Percentiles rank a stretch among this genome's conserved stretches.
phyloP scores from a whole-genome alignment of 2,797 vertebrate species.

The Neostethus bicornis region DNA sequence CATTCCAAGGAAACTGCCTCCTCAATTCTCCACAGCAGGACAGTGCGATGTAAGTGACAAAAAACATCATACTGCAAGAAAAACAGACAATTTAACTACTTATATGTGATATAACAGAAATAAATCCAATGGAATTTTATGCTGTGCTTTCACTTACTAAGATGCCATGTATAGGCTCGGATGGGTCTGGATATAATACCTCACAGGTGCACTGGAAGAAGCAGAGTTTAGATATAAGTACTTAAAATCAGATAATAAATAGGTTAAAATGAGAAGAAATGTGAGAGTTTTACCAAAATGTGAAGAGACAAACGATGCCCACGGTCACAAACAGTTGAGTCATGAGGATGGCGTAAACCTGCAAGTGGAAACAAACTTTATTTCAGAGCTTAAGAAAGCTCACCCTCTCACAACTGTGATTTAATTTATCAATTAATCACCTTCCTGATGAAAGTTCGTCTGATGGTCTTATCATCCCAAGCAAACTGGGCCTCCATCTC shows the following conservation, averaged over 20 bases:
- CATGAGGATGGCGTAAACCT: slow-evolving; percentile 94
- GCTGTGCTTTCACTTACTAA: slow-evolving; percentile 84
- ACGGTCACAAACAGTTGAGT: slow-evolving; percentile 88
- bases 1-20: slow-evolving; percentile 93
- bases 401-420: not conserved
- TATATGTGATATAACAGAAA: not conserved
- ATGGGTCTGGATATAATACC: slow-evolving; percentile 88
- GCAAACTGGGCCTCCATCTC: slow-evolving; percentile 87
- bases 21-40: slow-evolving; percentile 90
- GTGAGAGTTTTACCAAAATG: slow-evolving; percentile 84
- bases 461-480: slow-evolving; percentile 88
- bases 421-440: slow-evolving; percentile 57
- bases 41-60: slow-evolving; percentile 88
- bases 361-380: slow-evolving; percentile 1
- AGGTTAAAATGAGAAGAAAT: not conserved
- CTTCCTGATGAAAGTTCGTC: slow-evolving; percentile 92
- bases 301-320: slow-evolving; percentile 88
- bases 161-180: slow-evolving; percentile 89
- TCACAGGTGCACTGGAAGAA: slow-evolving; percentile 83
- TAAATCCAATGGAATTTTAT: not conserved
- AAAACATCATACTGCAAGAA: slow-evolving; percentile 84
- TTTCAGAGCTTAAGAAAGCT: not conserved
- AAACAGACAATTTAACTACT: not conserved
- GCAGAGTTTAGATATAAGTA: not conserved
- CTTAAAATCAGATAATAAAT: not conserved